Percentiles rank a stretch among this genome's conserved stretches.
Conservation (phyloP, 2,888 invertebrate species). For the Chironomus riparius region DNA sequence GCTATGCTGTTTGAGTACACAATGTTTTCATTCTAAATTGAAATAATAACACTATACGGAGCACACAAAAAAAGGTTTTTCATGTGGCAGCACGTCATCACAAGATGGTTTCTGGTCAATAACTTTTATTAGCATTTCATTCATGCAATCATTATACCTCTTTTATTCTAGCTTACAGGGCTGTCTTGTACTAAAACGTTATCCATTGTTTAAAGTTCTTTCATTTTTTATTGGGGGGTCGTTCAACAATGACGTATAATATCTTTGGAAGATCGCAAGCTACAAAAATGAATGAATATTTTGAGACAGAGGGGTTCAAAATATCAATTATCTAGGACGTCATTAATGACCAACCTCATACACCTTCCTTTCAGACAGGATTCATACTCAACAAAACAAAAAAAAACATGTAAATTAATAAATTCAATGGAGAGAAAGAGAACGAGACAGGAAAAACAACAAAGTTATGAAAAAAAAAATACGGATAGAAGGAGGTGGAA, state of each 20-base stretch:
- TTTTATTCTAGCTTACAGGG: no score
- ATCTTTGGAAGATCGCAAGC: no score
- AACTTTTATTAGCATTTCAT: slow-evolving; percentile 4
- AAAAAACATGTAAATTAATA: neutral
- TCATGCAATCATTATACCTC: neutral
- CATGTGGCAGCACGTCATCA: slow-evolving; percentile 1
- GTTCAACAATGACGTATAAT: neutral
- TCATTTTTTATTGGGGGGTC: neutral
- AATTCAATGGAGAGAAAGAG: neutral
- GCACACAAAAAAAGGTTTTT: neutral
- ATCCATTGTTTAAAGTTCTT: neutral
- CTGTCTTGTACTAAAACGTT: neutral
- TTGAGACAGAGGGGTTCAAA: no score
- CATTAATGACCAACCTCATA: no score
- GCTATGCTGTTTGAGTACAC: no score
- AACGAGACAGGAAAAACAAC: neutral
- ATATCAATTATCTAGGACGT: no score
- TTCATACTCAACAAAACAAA: neutral
- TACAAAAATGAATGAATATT: no score
- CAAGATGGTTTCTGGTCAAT: neutral
- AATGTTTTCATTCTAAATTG: no score
- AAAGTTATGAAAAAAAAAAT: no score
- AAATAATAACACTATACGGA: no score
- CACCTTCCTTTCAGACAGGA: no score
- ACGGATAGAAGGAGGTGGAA: no score